Conservation (phyloP, 2,113 vertebrate species). For the Sturnus vulgaris region DNA sequence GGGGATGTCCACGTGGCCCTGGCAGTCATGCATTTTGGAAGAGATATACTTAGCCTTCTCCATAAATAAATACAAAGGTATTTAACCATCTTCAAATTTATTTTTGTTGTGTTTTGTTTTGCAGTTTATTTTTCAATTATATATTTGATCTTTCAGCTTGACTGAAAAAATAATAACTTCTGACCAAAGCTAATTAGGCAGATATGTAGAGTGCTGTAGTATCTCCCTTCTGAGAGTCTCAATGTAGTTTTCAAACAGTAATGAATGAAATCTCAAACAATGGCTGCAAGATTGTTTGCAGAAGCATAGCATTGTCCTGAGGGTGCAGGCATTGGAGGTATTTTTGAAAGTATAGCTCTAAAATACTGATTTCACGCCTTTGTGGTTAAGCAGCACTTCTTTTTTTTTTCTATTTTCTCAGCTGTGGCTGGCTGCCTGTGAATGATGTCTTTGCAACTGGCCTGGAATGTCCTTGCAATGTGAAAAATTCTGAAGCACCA, state of each 20-base stretch:
- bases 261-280: neutral
- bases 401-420: neutral
- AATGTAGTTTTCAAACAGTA: neutral
- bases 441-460: neutral
- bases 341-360: neutral
- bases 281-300: neutral
- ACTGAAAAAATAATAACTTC: neutral
- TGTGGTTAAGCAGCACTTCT: neutral
- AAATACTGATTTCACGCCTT: neutral
- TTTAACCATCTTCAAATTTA: neutral
- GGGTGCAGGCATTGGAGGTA: neutral
- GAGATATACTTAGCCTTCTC: neutral
- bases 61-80: neutral
- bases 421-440: neutral
- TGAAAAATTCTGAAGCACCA: neutral
- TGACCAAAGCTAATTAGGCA: neutral
- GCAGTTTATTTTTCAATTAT: neutral
- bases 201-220: neutral
- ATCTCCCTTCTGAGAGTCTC: neutral
- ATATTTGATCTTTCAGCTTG: neutral
- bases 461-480: neutral
- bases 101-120: neutral
- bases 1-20: accelerated
- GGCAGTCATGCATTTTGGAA: neutral
- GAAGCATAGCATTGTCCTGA: neutral